Percentiles rank a stretch among this genome's conserved stretches.
Evolutionary conservation across 2,113 vertebrate species (phyloP).

Genomic region (Sus scrofa): T2T-Sscrofa CM000818.6:132520501-132521000

Average conservation of each 20-base stretch:
- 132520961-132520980: rapidly evolving
- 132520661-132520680: too few relatives aligned
- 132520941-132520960: background rate
- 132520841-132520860: too few relatives aligned
- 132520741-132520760: background rate
- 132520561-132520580: background rate
- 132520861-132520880: too few relatives aligned
- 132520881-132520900: too few relatives aligned
- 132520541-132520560: background rate
- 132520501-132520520: too few relatives aligned
- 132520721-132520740: background rate
- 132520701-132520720: background rate
- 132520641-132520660: background rate
- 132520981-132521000: rapidly evolving
- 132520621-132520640: background rate
- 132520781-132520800: background rate
- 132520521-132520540: background rate
- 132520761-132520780: background rate
- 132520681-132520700: background rate
- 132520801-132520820: too few relatives aligned
- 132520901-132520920: too few relatives aligned
- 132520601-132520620: background rate
- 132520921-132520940: background rate
- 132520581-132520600: background rate
- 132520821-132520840: too few relatives aligned